Conservation (phyloP, 2,113 vertebrate genomes). For the Ammodytes dubius region DNA sequence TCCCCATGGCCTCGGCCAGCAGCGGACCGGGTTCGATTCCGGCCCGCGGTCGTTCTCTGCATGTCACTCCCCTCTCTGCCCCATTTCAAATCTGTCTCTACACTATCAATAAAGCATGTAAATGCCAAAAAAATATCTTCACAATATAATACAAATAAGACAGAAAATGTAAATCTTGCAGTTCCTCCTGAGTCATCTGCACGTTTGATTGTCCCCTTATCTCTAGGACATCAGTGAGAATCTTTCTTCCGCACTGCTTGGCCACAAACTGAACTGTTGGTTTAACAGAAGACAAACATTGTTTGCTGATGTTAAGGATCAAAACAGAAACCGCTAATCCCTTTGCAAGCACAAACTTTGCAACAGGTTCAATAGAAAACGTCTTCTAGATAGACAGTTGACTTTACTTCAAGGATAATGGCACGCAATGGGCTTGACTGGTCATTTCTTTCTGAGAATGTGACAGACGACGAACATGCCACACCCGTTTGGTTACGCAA, state of each 20-base stretch:
- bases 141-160: conserved; percentile 5
- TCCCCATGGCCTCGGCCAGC: no score
- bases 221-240: background rate
- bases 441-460: conserved; percentile 20
- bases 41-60: no score
- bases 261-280: conserved; percentile 55
- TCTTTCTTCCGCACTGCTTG: conserved; percentile 27
- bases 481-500: conserved; percentile 45
- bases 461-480: conserved; percentile 37
- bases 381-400: conserved; percentile 4
- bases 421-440: conserved; percentile 2
- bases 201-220: conserved; percentile 31
- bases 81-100: no score
- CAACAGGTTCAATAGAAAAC: background rate
- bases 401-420: background rate
- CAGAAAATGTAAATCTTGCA: background rate
- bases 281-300: conserved; percentile 24
- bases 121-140: no score
- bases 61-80: no score
- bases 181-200: conserved; percentile 25
- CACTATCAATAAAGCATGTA: no score
- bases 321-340: background rate
- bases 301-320: background rate
- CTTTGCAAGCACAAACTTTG: background rate
- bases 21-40: no score